Evolutionary conservation across 2,113 vertebrate genomes (phyloP).

Genomic region (Fulica atra): DNA sequence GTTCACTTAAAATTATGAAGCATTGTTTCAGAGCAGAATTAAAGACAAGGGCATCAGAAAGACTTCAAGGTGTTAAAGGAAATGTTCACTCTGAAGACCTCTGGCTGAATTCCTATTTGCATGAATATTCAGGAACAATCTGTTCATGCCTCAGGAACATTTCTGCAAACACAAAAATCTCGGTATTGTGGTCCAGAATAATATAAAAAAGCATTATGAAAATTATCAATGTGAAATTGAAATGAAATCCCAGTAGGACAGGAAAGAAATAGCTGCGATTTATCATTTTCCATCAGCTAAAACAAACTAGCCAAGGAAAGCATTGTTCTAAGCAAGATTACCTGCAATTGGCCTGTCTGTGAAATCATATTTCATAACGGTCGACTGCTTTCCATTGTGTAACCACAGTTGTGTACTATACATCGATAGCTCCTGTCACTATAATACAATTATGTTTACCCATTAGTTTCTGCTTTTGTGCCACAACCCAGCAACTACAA

Average conservation of each 20-base stretch:
- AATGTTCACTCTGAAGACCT: background rate
- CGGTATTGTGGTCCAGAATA: background rate
- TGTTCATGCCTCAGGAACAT: background rate
- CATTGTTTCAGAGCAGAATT: conserved; percentile 10
- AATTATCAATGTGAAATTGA: background rate
- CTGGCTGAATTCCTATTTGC: background rate
- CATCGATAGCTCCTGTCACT: conserved; percentile 51
- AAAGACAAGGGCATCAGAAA: background rate
- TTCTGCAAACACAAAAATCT: background rate
- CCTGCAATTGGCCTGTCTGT: background rate
- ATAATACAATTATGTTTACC: conserved; percentile 48
- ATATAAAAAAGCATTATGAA: background rate
- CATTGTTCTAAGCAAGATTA: conserved; percentile 22
- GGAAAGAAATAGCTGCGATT: background rate
- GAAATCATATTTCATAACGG: conserved; percentile 18
- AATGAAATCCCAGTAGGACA: background rate
- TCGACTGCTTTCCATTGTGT: conserved; percentile 32
- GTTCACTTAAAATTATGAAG: background rate
- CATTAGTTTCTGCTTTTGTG: conserved; percentile 62
- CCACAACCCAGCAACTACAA: conserved; percentile 42
- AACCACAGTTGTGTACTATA: conserved; percentile 32
- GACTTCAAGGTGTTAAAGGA: background rate
- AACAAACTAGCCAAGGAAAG: conserved; percentile 15
- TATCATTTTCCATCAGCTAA: conserved; percentile 8
- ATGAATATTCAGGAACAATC: background rate